A percentile compares a stretch with the other conserved stretches of the same genome.
Conservation (phyloP, 2,113 vertebrate genomes). For the Dendrocopos noguchii region DNA sequence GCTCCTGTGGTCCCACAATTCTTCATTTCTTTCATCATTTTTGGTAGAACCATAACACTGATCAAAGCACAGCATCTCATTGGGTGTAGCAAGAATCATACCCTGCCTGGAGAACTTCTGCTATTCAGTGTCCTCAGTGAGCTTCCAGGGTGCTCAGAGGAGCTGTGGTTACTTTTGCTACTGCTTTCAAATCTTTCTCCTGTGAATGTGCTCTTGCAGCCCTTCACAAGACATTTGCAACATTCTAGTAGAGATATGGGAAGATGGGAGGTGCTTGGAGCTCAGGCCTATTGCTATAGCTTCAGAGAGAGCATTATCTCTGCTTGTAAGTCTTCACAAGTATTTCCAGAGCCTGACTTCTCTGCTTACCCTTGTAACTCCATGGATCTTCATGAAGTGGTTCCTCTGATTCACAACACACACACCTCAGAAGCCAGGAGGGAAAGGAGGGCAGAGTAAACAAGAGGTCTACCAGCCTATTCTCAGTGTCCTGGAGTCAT, state of each 20-base stretch:
- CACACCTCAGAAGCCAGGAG: fast-evolving
- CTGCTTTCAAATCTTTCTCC: not conserved
- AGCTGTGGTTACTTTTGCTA: not conserved
- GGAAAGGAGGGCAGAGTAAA: not conserved
- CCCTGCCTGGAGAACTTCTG: not conserved
- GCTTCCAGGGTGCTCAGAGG: not conserved
- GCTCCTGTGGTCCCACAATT: not conserved
- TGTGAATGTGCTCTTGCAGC: not conserved
- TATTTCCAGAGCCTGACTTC: not conserved
- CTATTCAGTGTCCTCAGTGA: not conserved
- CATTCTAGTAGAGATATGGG: not conserved
- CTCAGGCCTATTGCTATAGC: not conserved
- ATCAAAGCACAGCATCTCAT: not conserved
- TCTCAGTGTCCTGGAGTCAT: not conserved
- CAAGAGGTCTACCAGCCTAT: not conserved
- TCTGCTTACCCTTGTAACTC: not conserved
- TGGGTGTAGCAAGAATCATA: not conserved
- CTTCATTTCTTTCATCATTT: not conserved
- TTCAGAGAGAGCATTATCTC: not conserved
- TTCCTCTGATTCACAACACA: not conserved
- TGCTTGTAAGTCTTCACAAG: not conserved
- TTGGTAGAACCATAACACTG: not conserved
- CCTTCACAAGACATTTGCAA: not conserved
- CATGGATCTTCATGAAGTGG: not conserved
- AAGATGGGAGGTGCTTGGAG: fast-evolving